Conservation (phyloP, 2,113 vertebrate species). For the Daphoenositta chrysoptera region DNA sequence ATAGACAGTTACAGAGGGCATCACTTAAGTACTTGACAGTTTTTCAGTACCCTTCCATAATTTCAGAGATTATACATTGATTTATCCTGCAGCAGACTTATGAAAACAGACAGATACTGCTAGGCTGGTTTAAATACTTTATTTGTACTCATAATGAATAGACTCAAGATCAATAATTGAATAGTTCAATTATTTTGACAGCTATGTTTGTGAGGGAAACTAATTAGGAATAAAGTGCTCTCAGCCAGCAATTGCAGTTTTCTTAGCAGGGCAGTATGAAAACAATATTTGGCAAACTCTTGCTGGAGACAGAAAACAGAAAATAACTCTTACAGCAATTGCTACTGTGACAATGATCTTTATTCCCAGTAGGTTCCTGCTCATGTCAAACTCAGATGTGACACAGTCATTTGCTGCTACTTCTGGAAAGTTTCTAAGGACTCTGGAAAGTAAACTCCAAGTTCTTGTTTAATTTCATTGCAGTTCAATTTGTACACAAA, state of each 20-base stretch:
- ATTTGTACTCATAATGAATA: neutral
- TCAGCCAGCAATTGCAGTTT: neutral
- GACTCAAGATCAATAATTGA: neutral
- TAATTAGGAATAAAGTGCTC: neutral
- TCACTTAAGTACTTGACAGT: neutral
- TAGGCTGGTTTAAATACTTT: neutral
- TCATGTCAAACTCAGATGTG: neutral
- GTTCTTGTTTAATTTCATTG: neutral
- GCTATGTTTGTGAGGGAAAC: neutral
- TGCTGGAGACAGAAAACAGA: neutral
- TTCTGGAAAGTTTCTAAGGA: neutral
- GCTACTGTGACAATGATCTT: neutral
- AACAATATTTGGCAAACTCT: neutral
- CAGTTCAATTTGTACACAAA: neutral
- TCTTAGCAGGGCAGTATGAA: neutral
- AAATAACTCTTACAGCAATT: neutral
- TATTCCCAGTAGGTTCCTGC: neutral
- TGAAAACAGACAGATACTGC: neutral
- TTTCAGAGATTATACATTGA: neutral
- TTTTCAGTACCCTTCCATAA: neutral
- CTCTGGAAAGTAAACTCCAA: neutral
- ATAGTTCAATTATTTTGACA: constrained; percentile 27
- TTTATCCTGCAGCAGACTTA: neutral
- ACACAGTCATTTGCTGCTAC: neutral
- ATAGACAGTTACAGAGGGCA: neutral